Percentiles rank a stretch among this genome's conserved stretches.
Conservation (phyloP, 2,113 vertebrate genomes). For the Arvicanthis niloticus region DNA sequence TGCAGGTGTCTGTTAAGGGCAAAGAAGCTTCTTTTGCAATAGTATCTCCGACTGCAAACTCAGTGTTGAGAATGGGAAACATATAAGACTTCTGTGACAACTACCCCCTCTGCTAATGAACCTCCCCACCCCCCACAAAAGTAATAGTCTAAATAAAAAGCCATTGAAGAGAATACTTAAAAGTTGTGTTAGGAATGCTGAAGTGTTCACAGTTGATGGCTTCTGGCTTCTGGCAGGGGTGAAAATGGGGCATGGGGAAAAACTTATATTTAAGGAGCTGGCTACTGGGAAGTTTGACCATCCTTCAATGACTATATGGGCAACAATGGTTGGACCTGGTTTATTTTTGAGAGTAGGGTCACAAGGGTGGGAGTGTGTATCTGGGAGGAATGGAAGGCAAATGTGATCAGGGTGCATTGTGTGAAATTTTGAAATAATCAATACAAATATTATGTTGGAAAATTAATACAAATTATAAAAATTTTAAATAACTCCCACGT, state of each 20-base stretch:
- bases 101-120: neutral
- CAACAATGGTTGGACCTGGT: neutral
- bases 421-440: neutral
- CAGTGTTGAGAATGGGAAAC: no score
- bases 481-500: neutral
- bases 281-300: no score
- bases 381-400: neutral
- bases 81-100: neutral
- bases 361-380: neutral
- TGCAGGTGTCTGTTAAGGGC: neutral
- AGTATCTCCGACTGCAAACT: no score
- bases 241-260: neutral
- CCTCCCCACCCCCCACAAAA: no score
- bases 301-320: neutral
- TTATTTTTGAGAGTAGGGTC: neutral
- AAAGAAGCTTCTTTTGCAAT: no score
- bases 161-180: neutral
- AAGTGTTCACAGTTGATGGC: neutral
- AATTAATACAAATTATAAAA: neutral
- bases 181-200: neutral
- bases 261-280: neutral
- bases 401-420: neutral
- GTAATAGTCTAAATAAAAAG: neutral
- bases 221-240: neutral
- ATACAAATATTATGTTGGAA: neutral